Base-by-base conservation (phyloP, 1,140 invertebrate species). In the Metaphire vulgaris region DNA sequence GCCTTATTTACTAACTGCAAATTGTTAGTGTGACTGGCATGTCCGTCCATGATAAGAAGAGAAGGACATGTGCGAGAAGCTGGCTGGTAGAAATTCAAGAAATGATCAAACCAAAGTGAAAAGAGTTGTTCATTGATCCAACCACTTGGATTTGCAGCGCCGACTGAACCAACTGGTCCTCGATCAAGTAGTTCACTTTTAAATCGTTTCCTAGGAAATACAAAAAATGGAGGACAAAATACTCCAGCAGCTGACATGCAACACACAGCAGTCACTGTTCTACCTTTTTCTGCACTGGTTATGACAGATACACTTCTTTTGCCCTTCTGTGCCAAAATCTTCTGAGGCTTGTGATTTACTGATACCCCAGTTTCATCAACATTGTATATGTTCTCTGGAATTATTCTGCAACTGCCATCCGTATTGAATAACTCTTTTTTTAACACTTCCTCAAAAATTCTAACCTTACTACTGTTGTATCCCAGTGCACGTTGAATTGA, bases 291-390 rank as follows among this genome's bases (percentile, higher is more conserved):
- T 1, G 80, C 84, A 70, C 83, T 85, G 6, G 83, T 87, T 12
- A 86, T 75, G 74, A 81, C 75, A 56, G 83, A 84, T 1, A 88
- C 83, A n/a, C 87, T 83, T 76, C 82, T 82, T 30, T 76, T 72
- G 33, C 86, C 86, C 81, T 82, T 82, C 74, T 76, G 79, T 64
- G 83, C 81, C 12, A 88, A 76, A 74, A 89, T 80, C 80, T 86
- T 88, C 33, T 77, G 66, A 33, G 83, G 82, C 78, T 85, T 85
- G 29, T 87, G 83, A 6, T 87, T 85, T n/a, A 85, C 87, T 33
- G 84, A 85, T 33, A 87, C 77, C n/a, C 86, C 87, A 12, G 85
- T 88, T 80, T 88, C 88, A 79, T 89, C 87, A 26, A 87, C 79
- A 78, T 88, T 88, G 69, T 81, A 87, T 26, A 88, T 85, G n/a